These are phyloP conservation scores for Hydriomena furcata DNA, from an alignment of 2,888 invertebrate species.

Conservation along the genomic window DNA sequence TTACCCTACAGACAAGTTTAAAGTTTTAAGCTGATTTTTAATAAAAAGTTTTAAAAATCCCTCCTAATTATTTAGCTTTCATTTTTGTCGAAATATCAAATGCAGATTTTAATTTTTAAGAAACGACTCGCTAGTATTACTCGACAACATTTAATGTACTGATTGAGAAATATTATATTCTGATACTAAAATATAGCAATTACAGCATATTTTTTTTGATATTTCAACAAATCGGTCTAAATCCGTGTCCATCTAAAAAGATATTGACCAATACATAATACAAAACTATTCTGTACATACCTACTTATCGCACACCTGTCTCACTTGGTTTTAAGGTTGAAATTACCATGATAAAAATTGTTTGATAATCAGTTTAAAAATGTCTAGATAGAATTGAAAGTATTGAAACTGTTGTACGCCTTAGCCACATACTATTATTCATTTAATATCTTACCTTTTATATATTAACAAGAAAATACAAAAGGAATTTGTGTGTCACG, in stretches of 20 bases:
- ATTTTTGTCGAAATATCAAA: slow-evolving; percentile 11
- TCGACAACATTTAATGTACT: too few species aligned
- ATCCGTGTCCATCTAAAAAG: slow-evolving; percentile 11
- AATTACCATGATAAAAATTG: too few species aligned
- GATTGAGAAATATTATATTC: too few species aligned
- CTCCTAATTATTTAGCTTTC: background rate
- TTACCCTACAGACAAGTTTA: slow-evolving; percentile 10
- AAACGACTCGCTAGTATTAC: too few species aligned
- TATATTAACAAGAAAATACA: too few species aligned
- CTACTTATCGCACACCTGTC: slow-evolving; percentile 17
- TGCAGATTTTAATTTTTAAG: too few species aligned
- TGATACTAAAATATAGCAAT: too few species aligned
- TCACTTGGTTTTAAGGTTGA: slow-evolving; percentile 21
- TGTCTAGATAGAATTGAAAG: too few species aligned
- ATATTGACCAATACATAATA: slow-evolving; percentile 26
- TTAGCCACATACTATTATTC: too few species aligned
- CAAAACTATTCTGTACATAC: slow-evolving; percentile 36
- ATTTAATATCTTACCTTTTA: too few species aligned
- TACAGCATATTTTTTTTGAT: background rate
- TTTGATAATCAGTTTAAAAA: too few species aligned
- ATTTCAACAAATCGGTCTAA: slow-evolving; percentile 24
- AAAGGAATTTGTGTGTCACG: slow-evolving; percentile 3
- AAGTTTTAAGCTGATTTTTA: slow-evolving; percentile 19
- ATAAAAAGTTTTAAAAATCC: slow-evolving; percentile 9
- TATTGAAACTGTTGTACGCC: too few species aligned